These are phyloP conservation scores for Scaptomyza flava DNA, from an alignment of 2,888 invertebrate genomes.

Conservation along the genomic window DNA sequence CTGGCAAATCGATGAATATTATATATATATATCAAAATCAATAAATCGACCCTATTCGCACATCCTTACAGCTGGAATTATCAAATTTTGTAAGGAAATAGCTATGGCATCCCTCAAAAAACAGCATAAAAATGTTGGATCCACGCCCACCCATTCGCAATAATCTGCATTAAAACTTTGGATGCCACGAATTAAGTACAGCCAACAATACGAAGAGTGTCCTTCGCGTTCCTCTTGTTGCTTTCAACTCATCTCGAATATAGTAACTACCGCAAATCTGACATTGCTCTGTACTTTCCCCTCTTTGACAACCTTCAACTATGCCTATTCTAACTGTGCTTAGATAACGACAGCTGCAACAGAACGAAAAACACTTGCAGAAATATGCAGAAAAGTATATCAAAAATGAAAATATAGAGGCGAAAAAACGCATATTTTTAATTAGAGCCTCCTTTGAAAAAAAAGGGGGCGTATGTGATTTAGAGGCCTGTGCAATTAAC, in stretches of 20 bases:
- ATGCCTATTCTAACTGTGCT: constrained; percentile 61
- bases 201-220: not conserved
- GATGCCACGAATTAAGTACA: no score
- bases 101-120: no score
- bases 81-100: no score
- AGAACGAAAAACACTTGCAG: constrained; percentile 11
- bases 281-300: not conserved
- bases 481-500: constrained; percentile 69
- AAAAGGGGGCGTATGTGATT: constrained; percentile 25
- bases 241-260: not conserved
- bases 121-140: no score
- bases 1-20: no score
- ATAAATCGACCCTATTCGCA: no score
- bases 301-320: constrained; percentile 17
- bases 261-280: not conserved
- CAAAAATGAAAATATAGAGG: constrained; percentile 1
- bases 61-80: no score
- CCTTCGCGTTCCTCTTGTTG: not conserved
- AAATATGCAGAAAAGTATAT: constrained; percentile 8
- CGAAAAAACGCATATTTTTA: constrained; percentile 54
- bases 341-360: constrained; percentile 15
- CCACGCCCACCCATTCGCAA: no score
- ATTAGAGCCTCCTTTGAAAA: constrained; percentile 52
- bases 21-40: no score
- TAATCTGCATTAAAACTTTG: no score